These are phyloP conservation scores for Styela plicata DNA, from an alignment of 23 tunicate genomes.

Conservation along the genomic window DNA sequence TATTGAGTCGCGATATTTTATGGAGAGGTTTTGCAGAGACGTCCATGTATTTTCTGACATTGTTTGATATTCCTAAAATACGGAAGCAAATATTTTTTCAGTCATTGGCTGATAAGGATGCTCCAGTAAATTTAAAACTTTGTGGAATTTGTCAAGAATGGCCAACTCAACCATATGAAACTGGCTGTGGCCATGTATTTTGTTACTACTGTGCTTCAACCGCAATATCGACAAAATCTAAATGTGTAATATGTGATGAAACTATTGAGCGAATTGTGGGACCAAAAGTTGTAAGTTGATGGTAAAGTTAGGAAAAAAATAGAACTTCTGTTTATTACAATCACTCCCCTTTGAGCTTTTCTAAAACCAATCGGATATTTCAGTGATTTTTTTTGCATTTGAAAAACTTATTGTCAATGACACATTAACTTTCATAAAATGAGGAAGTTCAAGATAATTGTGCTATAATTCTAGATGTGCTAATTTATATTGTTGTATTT, in stretches of 20 bases:
- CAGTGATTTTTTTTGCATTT: no score
- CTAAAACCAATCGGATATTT: no score
- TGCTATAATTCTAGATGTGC: no score
- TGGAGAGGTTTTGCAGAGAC: slow-evolving; percentile 80
- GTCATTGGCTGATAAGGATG: background rate
- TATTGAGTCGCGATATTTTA: slow-evolving; percentile 54
- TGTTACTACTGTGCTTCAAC: slow-evolving; percentile 62
- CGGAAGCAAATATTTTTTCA: background rate
- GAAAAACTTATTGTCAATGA: no score
- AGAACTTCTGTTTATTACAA: no score
- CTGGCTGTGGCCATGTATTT: slow-evolving; percentile 25
- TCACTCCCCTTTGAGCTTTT: no score
- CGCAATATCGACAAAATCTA: slow-evolving; percentile 24
- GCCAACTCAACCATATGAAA: background rate
- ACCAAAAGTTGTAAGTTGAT: slow-evolving; percentile 1
- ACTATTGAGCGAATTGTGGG: slow-evolving; percentile 3
- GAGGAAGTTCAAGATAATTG: no score
- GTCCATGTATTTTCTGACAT: slow-evolving; percentile 43
- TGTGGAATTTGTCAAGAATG: slow-evolving; percentile 9
- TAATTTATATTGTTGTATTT: no score
- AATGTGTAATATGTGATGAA: slow-evolving; percentile 42
- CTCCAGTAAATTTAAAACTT: background rate
- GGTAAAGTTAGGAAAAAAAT: no score
- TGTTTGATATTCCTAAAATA: slow-evolving; percentile 37
- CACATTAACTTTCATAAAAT: no score